phyloP scores from a whole-genome alignment of 2,113 vertebrate species.

The Leptobrachium ailaonicum region DNA sequence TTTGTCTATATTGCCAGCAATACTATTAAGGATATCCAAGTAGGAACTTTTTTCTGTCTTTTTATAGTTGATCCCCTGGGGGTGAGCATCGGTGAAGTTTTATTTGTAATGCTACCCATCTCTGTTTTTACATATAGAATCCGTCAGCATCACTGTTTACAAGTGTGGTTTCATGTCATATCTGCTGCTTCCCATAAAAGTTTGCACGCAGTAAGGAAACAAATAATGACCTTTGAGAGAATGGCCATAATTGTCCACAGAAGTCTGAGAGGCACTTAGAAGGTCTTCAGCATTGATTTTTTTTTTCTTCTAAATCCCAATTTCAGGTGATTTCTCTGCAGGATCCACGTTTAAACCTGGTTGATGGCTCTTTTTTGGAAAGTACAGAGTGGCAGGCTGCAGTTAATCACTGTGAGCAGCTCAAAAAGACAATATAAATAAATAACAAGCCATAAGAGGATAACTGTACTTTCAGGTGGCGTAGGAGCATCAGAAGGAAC shows the following conservation, averaged over 20 bases:
- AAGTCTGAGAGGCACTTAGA: constrained; percentile 17
- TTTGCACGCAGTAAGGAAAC: neutral
- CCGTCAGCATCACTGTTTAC: neutral
- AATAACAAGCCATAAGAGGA: neutral
- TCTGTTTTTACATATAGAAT: neutral
- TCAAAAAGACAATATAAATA: neutral
- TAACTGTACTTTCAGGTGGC: neutral
- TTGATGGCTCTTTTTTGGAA: neutral
- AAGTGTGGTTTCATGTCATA: neutral
- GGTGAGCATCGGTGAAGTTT: neutral
- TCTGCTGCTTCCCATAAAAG: neutral
- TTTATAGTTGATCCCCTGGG: neutral
- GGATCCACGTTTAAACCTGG: neutral
- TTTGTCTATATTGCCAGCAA: too few species aligned
- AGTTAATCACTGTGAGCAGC: neutral
- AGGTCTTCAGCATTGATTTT: neutral
- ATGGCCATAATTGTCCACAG: constrained; percentile 22
- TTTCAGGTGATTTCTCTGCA: constrained; percentile 6
- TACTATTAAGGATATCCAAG: too few species aligned
- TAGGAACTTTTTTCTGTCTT: too few species aligned
- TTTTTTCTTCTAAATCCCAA: neutral
- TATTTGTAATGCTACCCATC: neutral
- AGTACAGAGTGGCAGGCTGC: neutral
- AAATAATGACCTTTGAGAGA: constrained; percentile 12
- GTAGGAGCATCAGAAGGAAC: too few species aligned